These are phyloP conservation scores for Latrodectus geometricus DNA, from an alignment of 1,140 invertebrate species.

Conservation along the genomic window DNA sequence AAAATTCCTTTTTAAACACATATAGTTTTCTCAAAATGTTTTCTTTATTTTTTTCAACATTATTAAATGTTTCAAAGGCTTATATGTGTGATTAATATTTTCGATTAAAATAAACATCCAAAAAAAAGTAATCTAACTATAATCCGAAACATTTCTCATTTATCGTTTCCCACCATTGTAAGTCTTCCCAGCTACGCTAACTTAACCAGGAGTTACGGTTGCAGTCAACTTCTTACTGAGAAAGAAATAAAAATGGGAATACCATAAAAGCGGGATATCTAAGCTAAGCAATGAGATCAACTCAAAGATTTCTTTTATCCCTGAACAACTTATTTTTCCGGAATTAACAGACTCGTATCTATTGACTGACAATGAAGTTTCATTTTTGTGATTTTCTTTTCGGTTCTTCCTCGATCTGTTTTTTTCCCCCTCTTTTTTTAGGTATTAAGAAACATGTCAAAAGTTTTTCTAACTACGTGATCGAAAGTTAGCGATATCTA, in stretches of 20 bases:
- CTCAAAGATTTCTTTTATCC: not conserved
- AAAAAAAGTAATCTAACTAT: too few species aligned
- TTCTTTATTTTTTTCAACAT: too few species aligned
- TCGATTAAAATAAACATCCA: too few species aligned
- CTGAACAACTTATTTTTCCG: not conserved
- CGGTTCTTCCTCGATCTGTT: not conserved
- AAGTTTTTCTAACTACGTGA: conserved; percentile 30
- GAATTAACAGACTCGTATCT: not conserved
- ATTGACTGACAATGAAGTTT: not conserved
- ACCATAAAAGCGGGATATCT: not conserved
- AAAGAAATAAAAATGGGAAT: not conserved
- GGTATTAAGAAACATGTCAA: conserved; percentile 35
- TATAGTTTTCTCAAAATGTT: too few species aligned
- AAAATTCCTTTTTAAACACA: too few species aligned
- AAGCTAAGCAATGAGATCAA: not conserved
- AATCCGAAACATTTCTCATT: too few species aligned
- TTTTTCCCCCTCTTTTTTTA: not conserved
- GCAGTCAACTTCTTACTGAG: not conserved
- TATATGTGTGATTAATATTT: too few species aligned
- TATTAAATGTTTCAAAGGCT: too few species aligned
- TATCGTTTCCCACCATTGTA: too few species aligned
- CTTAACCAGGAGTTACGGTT: not conserved
- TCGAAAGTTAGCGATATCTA: not conserved
- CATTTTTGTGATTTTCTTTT: too few species aligned
- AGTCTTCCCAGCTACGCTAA: not conserved